Conservation (phyloP, 2,113 vertebrate species). For the Bubo scandiacus region DNA sequence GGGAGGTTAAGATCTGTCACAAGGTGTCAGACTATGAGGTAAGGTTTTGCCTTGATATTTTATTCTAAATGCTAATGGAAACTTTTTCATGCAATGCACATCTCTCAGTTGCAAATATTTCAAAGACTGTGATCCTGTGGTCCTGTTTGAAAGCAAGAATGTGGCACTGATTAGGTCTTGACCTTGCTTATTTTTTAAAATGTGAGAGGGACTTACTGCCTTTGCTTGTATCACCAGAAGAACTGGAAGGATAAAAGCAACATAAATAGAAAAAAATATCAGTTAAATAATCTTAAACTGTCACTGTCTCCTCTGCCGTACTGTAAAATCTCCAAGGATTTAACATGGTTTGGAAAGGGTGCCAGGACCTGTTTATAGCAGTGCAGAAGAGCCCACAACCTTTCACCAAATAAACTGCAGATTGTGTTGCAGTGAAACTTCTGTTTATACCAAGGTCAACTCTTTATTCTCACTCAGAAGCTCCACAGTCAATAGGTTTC, state of each 20-base stretch:
- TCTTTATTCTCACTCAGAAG: not conserved
- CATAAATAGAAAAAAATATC: not conserved
- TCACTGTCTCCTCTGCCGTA: not conserved
- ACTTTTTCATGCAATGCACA: not conserved
- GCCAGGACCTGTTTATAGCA: not conserved
- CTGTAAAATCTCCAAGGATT: not conserved
- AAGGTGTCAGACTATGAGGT: not conserved
- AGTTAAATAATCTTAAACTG: not conserved
- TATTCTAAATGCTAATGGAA: not conserved
- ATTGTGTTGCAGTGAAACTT: not conserved
- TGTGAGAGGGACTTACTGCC: not conserved
- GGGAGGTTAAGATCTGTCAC: not conserved
- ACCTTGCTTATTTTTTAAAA: not conserved
- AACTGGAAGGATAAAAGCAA: not conserved
- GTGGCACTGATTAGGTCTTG: not conserved
- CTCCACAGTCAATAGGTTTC: not conserved
- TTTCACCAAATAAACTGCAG: not conserved
- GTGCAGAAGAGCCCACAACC: not conserved
- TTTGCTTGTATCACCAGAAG: not conserved
- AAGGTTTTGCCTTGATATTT: not conserved
- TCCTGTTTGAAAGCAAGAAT: not conserved
- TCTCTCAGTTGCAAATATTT: not conserved
- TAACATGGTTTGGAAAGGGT: not conserved
- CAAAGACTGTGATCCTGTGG: not conserved
- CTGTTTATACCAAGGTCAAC: not conserved